Base-by-base conservation (phyloP, 2,888 invertebrate species). In the Hydrotaea diabolus region DNA sequence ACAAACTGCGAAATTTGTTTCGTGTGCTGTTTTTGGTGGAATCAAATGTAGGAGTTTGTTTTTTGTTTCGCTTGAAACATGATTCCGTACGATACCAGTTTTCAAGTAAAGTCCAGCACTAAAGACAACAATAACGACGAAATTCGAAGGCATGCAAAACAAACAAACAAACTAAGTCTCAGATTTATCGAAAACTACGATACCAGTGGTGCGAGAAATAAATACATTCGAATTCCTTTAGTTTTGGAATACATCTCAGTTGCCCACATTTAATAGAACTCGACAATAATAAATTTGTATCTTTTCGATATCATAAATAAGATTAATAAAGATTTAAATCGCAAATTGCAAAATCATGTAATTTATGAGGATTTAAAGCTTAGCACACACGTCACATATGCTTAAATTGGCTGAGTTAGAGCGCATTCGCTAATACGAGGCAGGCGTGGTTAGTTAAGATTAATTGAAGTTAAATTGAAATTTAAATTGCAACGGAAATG, bases 31-130 rank as follows among this genome's bases (percentile, higher is more conserved):
- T 31, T 9, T 23, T 59, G 23, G 5, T 57, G 1, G 19, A 36
- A 64, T 64, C 36, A 39, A 64, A 64, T 64, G 64, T 64, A 64
- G 64, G 64, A 39, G 64, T 64, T n/a, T 31, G 17, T 4, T 39
- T 64, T 57, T 57, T 4, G 2, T 3, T 9, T 23, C n/a, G 7
- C 5, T 23, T 2, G 11, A 23, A 64, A 64, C 64, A 36, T 36
- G 64, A 64, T 64, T n/a, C 39, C 64, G 17, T 36, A 8, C n/a
- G 64, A 36, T 64, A 66, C 19, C 64, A 66, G 11, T 57, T 64
- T 1, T 64, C 36, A 9, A 19, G 43, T n/a, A n/a, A n/a, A n/a
- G n/a, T n/a, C n/a, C n/a, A n/a, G n/a, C n/a, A n/a, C n/a, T n/a
- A n/a, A 66, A 21, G 43, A 43, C 17, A 13, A 9, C 2, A 66